Base-by-base conservation (phyloP, 2,113 vertebrate species). In the Tylochromis polylepis region DNA sequence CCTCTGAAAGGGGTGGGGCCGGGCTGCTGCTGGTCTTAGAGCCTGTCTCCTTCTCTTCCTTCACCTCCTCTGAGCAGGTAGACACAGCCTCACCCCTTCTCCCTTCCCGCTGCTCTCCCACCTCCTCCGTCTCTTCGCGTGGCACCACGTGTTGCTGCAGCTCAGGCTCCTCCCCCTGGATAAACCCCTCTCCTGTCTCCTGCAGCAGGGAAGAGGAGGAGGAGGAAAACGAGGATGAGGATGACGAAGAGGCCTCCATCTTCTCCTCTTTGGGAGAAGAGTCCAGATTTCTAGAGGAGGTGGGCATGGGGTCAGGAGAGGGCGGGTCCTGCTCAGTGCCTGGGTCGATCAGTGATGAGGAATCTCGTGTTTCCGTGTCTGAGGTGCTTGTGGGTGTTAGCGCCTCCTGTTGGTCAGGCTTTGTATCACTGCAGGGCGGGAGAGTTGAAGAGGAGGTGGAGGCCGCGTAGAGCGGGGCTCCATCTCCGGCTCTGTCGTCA, bases 291-390 rank as follows among this genome's bases (percentile, higher is more conserved):
- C 95, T 96, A 2, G 97, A 96, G 79, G 97, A 96, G 78, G 97
- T 90, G 77, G 96, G 96, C 38, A 88, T 22, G 10, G 94, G 90
- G 81, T 97, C 97, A 1, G 98, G 98, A 16, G 98, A 97, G 83
- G 98, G 98, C 77, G 97, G 97, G 83, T 99, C 99, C 93, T 99
- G 98, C 91, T 99, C 99, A 0, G 98, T 99, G 81, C 98, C 99
- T 0, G 98, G 99, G 85, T 99, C 98, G n/a, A 99, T 99, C 86
- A 99, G 97, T 0, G 98, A 99, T 0, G 98, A 99, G 2, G 99
- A 99, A 97, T 99, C 99, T 62, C 98, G 97, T 0, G 98, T 99
- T 95, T 99, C 99, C 0, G 98, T 99, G 95, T 99, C 98, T 0
- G 99, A 99, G 81, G 98, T 97, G 96, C 98, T 99, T 22, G 97